Percentiles rank a stretch among this genome's conserved stretches.
These are phyloP conservation scores for Gonatopus flavifemur DNA, from an alignment of 1,140 invertebrate genomes.

Conservation along the genomic window DNA sequence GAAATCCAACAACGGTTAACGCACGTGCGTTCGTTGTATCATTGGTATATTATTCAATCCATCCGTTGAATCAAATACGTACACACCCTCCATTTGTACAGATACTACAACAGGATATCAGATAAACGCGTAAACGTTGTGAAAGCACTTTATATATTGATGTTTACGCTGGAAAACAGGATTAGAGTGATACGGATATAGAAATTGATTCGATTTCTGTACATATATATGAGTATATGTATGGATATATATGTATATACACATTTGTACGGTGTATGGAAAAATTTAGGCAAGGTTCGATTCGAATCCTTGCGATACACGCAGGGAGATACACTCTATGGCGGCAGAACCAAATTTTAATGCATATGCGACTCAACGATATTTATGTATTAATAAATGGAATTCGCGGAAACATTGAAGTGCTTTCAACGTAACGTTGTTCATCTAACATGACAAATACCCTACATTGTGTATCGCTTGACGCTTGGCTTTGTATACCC, in stretches of 20 bases:
- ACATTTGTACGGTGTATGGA: constrained; percentile 11
- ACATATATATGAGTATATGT: constrained; percentile 1
- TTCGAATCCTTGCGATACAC: constrained; percentile 13
- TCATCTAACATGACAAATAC: constrained; percentile 52
- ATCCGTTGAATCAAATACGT: constrained; percentile 30
- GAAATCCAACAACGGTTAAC: too few species aligned
- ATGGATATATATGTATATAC: too few species aligned
- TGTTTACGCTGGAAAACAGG: constrained; percentile 29
- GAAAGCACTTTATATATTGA: constrained; percentile 28
- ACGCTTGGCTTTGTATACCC: too few species aligned
- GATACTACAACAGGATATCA: too few species aligned
- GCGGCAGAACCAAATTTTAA: constrained; percentile 28
- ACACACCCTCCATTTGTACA: too few species aligned
- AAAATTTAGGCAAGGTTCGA: constrained; percentile 12
- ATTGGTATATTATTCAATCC: constrained; percentile 29
- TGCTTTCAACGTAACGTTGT: constrained; percentile 52
- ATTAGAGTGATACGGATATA: constrained; percentile 22
- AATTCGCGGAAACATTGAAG: constrained; percentile 53
- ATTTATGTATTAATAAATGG: constrained; percentile 45
- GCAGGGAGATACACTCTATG: constrained; percentile 8
- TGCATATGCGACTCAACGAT: constrained; percentile 27
- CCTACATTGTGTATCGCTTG: constrained; percentile 23
- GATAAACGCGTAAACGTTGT: constrained; percentile 31
- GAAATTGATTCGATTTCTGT: constrained; percentile 8
- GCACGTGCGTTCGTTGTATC: too few species aligned